Conservation (phyloP, 2,113 vertebrate genomes). For the Antennarius striatus region DNA sequence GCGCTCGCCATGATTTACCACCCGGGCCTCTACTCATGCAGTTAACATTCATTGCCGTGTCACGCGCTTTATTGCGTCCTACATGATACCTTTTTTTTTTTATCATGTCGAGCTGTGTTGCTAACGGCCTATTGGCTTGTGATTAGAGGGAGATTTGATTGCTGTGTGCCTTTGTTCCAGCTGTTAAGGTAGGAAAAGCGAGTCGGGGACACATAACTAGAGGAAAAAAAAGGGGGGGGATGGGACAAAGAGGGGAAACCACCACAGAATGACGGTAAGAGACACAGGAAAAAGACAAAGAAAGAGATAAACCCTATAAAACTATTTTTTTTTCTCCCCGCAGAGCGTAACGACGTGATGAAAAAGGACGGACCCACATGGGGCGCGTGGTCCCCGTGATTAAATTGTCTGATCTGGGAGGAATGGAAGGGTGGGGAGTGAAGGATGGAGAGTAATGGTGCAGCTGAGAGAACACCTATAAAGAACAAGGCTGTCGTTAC, state of each 20-base stretch:
- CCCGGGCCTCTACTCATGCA: slow-evolving; percentile 1
- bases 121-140: slow-evolving; percentile 40
- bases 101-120: slow-evolving; percentile 12
- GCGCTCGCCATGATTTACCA: slow-evolving; percentile 32
- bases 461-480: slow-evolving; percentile 61
- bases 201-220: slow-evolving; percentile 22
- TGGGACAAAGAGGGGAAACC: slow-evolving; percentile 13
- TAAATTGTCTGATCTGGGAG: slow-evolving; percentile 64
- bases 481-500: slow-evolving; percentile 64
- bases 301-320: slow-evolving; percentile 47
- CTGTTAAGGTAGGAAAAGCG: slow-evolving; percentile 32
- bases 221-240: slow-evolving; percentile 1
- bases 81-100: slow-evolving; percentile 34
- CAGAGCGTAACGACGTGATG: slow-evolving; percentile 56
- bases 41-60: slow-evolving; percentile 35
- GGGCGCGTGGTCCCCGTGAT: slow-evolving; percentile 55
- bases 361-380: slow-evolving; percentile 50
- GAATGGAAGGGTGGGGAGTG: slow-evolving; percentile 15
- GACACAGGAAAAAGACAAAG: not conserved
- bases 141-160: slow-evolving; percentile 60
- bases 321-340: slow-evolving; percentile 56
- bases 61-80: slow-evolving; percentile 20
- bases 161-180: slow-evolving; percentile 40
- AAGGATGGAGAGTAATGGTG: slow-evolving; percentile 66
- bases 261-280: slow-evolving; percentile 36